Evolutionary conservation across 2,113 vertebrate species (phyloP).

Genomic region (Panthera uncia): DNA sequence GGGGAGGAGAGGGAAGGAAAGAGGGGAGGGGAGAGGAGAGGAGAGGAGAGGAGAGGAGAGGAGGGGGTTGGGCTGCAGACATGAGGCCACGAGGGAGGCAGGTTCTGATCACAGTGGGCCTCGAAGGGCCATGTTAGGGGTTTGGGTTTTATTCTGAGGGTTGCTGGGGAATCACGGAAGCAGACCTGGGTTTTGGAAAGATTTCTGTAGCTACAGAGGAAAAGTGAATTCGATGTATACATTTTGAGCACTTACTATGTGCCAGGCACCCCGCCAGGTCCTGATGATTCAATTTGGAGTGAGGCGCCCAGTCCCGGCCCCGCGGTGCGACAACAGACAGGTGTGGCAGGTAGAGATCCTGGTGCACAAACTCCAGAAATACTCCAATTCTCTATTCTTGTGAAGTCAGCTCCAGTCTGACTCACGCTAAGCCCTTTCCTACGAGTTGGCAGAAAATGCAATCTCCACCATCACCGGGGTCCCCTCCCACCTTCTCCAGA

Average conservation of each 20-base stretch:
- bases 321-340: background rate
- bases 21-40: background rate
- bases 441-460: background rate
- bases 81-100: background rate
- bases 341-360: constrained; percentile 20
- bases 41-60: background rate
- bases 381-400: background rate
- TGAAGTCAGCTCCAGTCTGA: constrained; percentile 29
- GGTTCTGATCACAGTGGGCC: background rate
- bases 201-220: background rate
- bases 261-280: background rate
- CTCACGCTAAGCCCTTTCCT: background rate
- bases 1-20: background rate
- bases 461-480: background rate
- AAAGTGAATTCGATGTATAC: background rate
- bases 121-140: background rate
- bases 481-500: background rate
- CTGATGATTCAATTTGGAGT: background rate
- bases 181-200: constrained; percentile 22
- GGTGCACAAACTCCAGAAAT: constrained; percentile 4
- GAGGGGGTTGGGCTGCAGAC: background rate
- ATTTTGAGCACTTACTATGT: background rate
- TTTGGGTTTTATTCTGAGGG: background rate
- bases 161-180: background rate
- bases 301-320: background rate